A percentile compares a stretch with the other conserved stretches of the same genome.
These are phyloP conservation scores for Grantiella picta DNA, from an alignment of 2,113 vertebrate genomes.

Conservation along the genomic window DNA sequence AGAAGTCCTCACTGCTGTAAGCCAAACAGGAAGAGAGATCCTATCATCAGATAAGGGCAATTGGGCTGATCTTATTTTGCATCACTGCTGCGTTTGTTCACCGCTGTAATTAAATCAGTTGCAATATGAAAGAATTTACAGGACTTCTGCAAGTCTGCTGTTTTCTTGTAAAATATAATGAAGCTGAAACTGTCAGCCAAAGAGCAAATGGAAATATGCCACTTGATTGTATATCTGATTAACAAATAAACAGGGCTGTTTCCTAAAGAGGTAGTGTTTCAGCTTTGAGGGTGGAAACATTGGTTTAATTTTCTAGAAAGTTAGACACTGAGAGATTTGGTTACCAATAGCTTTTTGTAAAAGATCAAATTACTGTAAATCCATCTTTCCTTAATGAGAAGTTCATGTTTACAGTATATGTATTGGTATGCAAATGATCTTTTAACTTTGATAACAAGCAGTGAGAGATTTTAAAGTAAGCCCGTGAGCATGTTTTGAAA, in stretches of 20 bases:
- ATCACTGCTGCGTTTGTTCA: slow-evolving; percentile 64
- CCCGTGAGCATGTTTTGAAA: slow-evolving; percentile 69
- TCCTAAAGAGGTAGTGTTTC: slow-evolving; percentile 71
- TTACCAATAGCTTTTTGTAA: slow-evolving; percentile 76
- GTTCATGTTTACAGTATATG: slow-evolving; percentile 78
- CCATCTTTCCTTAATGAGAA: slow-evolving; percentile 77
- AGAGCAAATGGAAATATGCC: slow-evolving; percentile 72
- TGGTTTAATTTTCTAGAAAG: slow-evolving; percentile 78
- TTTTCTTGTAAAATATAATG: slow-evolving; percentile 70
- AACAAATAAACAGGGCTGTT: slow-evolving; percentile 77
- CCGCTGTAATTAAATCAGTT: slow-evolving; percentile 71
- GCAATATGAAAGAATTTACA: slow-evolving; percentile 65
- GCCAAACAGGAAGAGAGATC: slow-evolving; percentile 73
- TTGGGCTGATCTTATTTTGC: slow-evolving; percentile 65
- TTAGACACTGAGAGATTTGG: slow-evolving; percentile 67
- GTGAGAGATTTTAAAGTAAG: slow-evolving; percentile 73
- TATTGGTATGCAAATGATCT: slow-evolving; percentile 76
- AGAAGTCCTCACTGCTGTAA: slow-evolving; percentile 65
- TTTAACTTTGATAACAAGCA: slow-evolving; percentile 78
- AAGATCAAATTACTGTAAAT: slow-evolving; percentile 76
- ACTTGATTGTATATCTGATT: slow-evolving; percentile 75
- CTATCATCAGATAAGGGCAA: slow-evolving; percentile 67
- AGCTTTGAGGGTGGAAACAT: slow-evolving; percentile 71
- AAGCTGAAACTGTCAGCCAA: slow-evolving; percentile 66
- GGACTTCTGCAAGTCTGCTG: slow-evolving; percentile 67